Percentiles rank a stretch among this genome's conserved stretches.
Conservation (phyloP, 2,888 invertebrate genomes). For the Meliscaeva auricollis region DNA sequence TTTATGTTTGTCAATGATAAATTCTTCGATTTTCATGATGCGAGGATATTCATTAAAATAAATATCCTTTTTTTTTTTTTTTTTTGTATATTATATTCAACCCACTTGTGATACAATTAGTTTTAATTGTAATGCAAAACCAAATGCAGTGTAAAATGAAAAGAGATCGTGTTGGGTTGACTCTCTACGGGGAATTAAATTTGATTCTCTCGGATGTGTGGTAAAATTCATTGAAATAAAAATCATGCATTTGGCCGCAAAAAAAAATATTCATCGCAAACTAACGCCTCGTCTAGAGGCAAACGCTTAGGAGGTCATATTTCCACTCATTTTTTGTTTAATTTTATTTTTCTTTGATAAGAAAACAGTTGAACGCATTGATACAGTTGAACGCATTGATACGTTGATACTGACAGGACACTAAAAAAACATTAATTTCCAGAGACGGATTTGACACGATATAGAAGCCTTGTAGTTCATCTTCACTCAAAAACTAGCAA, state of each 20-base stretch:
- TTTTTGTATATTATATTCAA: background rate
- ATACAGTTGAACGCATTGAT: too few species aligned
- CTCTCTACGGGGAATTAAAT: background rate
- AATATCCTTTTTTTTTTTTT: conserved; percentile 16
- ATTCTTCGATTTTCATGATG: conserved; percentile 6
- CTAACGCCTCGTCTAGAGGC: too few species aligned
- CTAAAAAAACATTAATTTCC: too few species aligned
- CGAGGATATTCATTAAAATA: conserved; percentile 43
- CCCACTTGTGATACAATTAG: conserved; percentile 41
- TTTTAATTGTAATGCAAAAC: conserved; percentile 61
- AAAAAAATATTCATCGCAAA: too few species aligned
- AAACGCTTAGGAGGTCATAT: too few species aligned
- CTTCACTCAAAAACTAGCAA: too few species aligned
- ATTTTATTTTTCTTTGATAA: too few species aligned
- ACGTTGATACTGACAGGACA: too few species aligned
- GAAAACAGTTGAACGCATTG: too few species aligned
- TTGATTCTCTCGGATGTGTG: background rate
- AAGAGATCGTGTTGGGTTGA: conserved; percentile 26
- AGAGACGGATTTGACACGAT: too few species aligned
- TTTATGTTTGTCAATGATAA: conserved; percentile 19
- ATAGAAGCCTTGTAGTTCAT: too few species aligned
- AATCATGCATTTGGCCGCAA: background rate
- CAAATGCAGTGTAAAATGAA: conserved; percentile 38
- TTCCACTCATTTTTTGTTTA: too few species aligned
- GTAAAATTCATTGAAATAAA: background rate